A percentile compares a stretch with the other conserved stretches of the same genome.
Conservation (phyloP, 2,113 vertebrate genomes). For the Craseonycteris thonglongyai region DNA sequence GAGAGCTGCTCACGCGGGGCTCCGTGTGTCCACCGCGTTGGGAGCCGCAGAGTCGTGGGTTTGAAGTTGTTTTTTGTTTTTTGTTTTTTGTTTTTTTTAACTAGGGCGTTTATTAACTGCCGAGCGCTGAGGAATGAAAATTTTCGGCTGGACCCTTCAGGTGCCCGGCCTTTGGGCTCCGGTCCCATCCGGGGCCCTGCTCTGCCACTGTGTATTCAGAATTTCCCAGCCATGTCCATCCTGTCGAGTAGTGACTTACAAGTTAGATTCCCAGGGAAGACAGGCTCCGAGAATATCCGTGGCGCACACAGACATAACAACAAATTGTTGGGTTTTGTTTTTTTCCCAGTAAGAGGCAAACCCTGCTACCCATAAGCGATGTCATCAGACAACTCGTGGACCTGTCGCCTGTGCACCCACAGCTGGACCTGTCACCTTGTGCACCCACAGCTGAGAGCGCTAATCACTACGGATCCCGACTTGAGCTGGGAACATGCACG, state of each 20-base stretch:
- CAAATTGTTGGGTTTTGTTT: too few species aligned
- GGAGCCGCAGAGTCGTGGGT: neutral
- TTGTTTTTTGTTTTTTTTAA: neutral
- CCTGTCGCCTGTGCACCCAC: constrained; percentile 51
- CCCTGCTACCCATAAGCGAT: constrained; percentile 51
- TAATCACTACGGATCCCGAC: constrained; percentile 55
- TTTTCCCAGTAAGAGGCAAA: constrained; percentile 60
- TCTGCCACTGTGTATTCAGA: constrained; percentile 7
- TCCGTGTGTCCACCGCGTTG: neutral
- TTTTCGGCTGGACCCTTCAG: neutral
- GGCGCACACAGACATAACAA: constrained; percentile 28
- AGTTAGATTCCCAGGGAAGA: constrained; percentile 66
- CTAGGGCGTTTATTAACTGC: constrained; percentile 14
- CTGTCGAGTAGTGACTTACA: constrained; percentile 69
- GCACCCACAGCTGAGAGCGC: constrained; percentile 54
- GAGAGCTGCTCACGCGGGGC: neutral
- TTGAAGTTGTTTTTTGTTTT: neutral
- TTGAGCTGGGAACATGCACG: constrained; percentile 41
- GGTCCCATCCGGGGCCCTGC: neutral
- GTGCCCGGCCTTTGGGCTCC: neutral
- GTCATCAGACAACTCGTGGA: constrained; percentile 61
- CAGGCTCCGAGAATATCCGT: constrained; percentile 14
- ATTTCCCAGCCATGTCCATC: constrained; percentile 31
- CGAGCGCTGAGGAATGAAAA: constrained; percentile 33
- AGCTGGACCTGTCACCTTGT: constrained; percentile 48